Base-by-base conservation (phyloP, 2,113 vertebrate genomes). In the Indri indri region DNA sequence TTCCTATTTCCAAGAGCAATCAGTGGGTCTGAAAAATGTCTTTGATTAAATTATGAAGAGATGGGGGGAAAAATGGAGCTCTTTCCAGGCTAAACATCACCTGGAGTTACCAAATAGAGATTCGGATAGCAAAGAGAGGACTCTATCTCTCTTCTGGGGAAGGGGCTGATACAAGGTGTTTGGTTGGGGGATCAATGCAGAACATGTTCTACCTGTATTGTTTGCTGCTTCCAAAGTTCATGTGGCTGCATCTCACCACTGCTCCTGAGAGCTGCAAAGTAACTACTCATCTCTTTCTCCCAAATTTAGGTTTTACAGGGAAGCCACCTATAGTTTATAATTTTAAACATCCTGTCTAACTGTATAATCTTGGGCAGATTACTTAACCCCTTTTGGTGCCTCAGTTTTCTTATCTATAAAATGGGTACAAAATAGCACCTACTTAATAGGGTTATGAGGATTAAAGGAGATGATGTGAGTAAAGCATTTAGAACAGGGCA, bases 1-100 rank as follows among this genome's bases (percentile, higher is more conserved):
- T 76, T 94, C 83, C 47, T 71, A 37, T 94, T 96, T 96, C 83
- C 23, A 96, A 97, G 91, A 97, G 74, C 63, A 95, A 94, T 96
- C 88, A 95, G 45, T 23, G 32, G 1, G 74, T 61, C 18, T 95
- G 92, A 82, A 96, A 96, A 95, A 94, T 93, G 93, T n/a, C 94
- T 97, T 95, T 96, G 97, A 98, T 98, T 96, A 97, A 96, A 97
- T 98, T 90, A 96, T 92, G 88, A 90, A 92, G 71, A 76, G 71
- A 37, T n/a, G 37, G 14, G 47, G 47, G 52, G 34, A 10, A 63
- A 77, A 89, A 86, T 59, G 94, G 85, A 94, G 70, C 71, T 79
- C 25, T 34, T 93, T 79, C 65, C 16, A 70, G 80, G 57, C 37
- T 94, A 96, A 68, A 90, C 66, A 85, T 52, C 65, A 96, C 87